phyloP scores from a whole-genome alignment of 2,113 vertebrate species.

The Gambusia affinis region DNA sequence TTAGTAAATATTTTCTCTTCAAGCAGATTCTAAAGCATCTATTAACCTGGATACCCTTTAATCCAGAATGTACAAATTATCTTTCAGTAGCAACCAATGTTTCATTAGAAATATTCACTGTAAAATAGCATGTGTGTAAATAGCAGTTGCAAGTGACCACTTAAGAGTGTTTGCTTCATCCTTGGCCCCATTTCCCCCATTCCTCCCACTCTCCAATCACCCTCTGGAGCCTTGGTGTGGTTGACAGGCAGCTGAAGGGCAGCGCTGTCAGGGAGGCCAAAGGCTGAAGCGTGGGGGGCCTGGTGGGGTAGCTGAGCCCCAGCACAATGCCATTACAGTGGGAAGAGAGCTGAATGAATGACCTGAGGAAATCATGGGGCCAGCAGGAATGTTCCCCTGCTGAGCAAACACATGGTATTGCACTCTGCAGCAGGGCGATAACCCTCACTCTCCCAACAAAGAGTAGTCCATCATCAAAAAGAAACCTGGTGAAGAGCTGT shows the following conservation, averaged over 20 bases:
- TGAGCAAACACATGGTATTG: conserved; percentile 89
- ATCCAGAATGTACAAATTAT: neutral
- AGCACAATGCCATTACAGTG: conserved; percentile 80
- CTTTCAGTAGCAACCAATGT: neutral
- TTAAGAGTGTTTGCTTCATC: conserved; percentile 12
- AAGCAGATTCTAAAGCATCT: neutral
- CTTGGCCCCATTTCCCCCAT: conserved; percentile 12
- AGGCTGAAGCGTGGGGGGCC: conserved; percentile 66
- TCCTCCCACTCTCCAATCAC: conserved; percentile 32
- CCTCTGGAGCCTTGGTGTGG: conserved; percentile 17
- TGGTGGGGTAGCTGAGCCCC: conserved; percentile 55
- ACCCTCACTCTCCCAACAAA: conserved; percentile 59
- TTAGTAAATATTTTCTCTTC: neutral
- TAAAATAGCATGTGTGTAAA: neutral
- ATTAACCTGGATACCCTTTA: neutral
- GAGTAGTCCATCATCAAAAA: conserved; percentile 62
- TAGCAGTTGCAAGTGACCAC: conserved; percentile 6
- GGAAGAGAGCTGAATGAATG: conserved; percentile 76
- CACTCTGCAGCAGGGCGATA: conserved; percentile 74
- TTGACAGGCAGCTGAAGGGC: conserved; percentile 71
- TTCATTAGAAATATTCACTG: neutral
- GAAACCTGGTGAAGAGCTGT: conserved; percentile 32
- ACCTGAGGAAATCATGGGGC: conserved; percentile 83
- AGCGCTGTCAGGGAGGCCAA: conserved; percentile 68
- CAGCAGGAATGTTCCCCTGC: conserved; percentile 89